These are phyloP conservation scores for Gymnoscopelus braueri DNA, from an alignment of 2,797 vertebrate species.

Conservation along the genomic window DNA sequence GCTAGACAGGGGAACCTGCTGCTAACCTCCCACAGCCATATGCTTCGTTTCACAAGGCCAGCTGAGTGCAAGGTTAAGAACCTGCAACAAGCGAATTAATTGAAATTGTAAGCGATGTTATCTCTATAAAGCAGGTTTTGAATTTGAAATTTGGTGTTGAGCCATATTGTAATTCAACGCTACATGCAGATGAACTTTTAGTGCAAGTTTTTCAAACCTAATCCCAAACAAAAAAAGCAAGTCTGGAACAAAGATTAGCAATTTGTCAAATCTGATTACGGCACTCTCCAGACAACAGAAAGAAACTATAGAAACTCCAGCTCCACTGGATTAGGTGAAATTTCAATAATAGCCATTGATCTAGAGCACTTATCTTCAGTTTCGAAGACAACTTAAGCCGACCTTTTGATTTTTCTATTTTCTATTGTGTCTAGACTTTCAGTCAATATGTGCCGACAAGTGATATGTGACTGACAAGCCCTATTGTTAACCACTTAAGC, in stretches of 20 bases:
- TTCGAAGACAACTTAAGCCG: not conserved
- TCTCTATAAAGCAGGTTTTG: not conserved
- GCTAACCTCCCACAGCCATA: too few species aligned
- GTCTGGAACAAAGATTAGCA: slow-evolving; percentile 28
- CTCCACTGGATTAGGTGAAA: not conserved
- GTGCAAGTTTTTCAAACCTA: not conserved
- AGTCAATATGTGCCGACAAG: not conserved
- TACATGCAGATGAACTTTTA: slow-evolving; percentile 5
- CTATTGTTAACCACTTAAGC: not conserved
- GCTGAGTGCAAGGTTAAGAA: too few species aligned
- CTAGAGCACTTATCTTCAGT: not conserved
- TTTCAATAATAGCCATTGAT: not conserved
- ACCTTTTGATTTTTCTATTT: not conserved
- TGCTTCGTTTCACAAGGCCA: too few species aligned
- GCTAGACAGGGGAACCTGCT: too few species aligned
- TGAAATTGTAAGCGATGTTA: too few species aligned
- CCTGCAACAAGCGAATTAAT: too few species aligned
- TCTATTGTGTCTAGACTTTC: not conserved
- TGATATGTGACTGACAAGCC: not conserved
- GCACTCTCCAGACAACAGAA: not conserved
- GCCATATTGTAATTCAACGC: not conserved
- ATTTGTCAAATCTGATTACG: slow-evolving; percentile 8
- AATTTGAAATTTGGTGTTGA: not conserved
- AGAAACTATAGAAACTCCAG: not conserved
- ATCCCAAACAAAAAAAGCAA: not conserved